Percentiles rank a stretch among this genome's conserved stretches.
phyloP scores from a whole-genome alignment of 2,113 vertebrate genomes.

The Pagrus major region DNA sequence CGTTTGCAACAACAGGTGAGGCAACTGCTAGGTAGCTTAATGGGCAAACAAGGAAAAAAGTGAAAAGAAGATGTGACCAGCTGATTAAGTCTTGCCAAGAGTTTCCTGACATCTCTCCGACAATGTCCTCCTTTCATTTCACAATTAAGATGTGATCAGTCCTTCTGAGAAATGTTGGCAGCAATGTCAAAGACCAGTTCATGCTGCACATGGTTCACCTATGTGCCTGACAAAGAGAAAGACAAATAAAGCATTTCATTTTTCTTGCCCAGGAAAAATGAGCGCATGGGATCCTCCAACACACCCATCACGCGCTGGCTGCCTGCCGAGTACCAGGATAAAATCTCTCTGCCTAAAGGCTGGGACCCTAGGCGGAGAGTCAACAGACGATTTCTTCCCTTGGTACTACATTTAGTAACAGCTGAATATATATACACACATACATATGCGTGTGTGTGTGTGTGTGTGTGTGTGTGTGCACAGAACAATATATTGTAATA shows the following conservation, averaged over 20 bases:
- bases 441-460: too few species aligned
- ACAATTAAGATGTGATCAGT: neutral
- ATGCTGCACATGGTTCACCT: neutral
- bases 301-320: constrained; percentile 86
- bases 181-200: neutral
- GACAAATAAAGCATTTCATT: neutral
- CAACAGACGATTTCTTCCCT: constrained; percentile 77
- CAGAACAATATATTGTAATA: neutral
- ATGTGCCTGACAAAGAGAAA: neutral
- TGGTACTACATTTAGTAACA: constrained; percentile 81
- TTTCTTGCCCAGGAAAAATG: constrained; percentile 73
- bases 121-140: neutral
- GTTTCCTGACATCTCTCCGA: too few species aligned
- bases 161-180: neutral
- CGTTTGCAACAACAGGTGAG: constrained; percentile 89
- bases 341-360: constrained; percentile 76
- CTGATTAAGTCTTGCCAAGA: neutral
- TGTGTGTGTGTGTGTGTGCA: too few species aligned
- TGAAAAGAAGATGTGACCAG: neutral
- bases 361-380: constrained; percentile 73
- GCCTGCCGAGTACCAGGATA: constrained; percentile 87
- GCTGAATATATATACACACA: too few species aligned
- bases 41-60: neutral
- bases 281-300: constrained; percentile 85
- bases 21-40: neutral